These are phyloP conservation scores for Drosophila paranaensis DNA, from an alignment of 2,888 invertebrate species.

Conservation along the genomic window DNA sequence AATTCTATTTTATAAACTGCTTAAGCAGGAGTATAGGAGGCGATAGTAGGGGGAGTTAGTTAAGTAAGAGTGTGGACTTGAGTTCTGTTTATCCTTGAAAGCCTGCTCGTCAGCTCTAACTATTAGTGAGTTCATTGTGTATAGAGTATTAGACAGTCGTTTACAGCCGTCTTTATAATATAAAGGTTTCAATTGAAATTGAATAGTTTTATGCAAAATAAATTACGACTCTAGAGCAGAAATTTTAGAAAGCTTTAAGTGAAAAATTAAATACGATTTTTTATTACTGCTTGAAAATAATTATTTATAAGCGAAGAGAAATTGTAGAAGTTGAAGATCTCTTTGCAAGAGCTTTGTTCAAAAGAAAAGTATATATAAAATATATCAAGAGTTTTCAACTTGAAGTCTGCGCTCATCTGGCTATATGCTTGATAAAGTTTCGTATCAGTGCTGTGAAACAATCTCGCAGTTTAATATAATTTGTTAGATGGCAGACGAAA, in stretches of 20 bases:
- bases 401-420: background rate
- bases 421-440: conserved; percentile 7
- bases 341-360: background rate
- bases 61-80: background rate
- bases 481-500: conserved; percentile 28
- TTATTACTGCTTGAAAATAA: background rate
- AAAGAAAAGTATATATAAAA: too few relatives aligned
- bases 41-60: rapidly evolving
- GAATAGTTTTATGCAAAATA: conserved; percentile 40
- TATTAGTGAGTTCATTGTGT: background rate
- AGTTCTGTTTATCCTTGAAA: background rate
- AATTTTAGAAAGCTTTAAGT: background rate
- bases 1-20: conserved; percentile 10
- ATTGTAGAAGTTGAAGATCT: background rate
- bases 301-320: background rate
- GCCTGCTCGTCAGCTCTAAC: too few relatives aligned
- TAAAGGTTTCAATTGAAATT: conserved; percentile 56
- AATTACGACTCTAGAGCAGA: background rate
- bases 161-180: too few relatives aligned
- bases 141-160: background rate
- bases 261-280: background rate
- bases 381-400: background rate
- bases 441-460: conserved; percentile 25
- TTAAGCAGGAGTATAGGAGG: too few relatives aligned
- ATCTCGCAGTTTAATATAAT: conserved; percentile 44